Evolutionary conservation across 2,797 vertebrate genomes (phyloP), one percentile per base, ranked within the genome.

Genomic region (Acestrorhynchus altus): DNA sequence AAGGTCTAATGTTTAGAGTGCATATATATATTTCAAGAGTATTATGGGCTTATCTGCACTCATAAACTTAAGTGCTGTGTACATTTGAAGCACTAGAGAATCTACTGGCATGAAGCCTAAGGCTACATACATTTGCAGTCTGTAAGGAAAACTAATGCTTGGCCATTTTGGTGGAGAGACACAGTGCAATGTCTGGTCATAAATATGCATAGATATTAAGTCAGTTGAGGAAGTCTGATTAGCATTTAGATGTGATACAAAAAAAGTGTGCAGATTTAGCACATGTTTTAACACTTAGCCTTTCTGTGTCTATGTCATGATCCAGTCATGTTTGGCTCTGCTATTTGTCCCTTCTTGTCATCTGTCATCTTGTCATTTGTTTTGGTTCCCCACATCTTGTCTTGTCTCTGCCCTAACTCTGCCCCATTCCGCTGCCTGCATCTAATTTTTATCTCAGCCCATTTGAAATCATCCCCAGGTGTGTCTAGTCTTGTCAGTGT

Each of bases 171-270:
- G 28, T 46, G 40, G 56, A 64, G 60, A 65, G 64, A 79, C 78
- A 81, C 35, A 52, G 39, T 59, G 52, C 40, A n/a, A 11, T 59
- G 56, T 44, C 60, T 26, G 15, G 26, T 83, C 68, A 76, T 82
- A 63, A 83, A 83, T 84, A 82, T 85, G 75, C 69, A 82, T 59
- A 75, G 73, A 63, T 68, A 66, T 59, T 15, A 76, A 80, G 73
- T 66, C 57, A 57, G 79, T 6, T 57, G 52, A 26, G 42, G 39
- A 63, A 51, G 4, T 73, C 76, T 78, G 87, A 87, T 87, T 85
- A 78, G 76, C 67, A 77, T 86, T 79, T 76, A 86, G 86, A 86
- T 80, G 60, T 46, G n/a, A 51, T 51, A 28, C 26, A 51, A 31
- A n/a, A n/a, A n/a, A n/a, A n/a, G n/a, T n/a, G n/a, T n/a, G n/a